Conservation (phyloP, 2,888 invertebrate species). For the Ectemnius cavifrons region DNA sequence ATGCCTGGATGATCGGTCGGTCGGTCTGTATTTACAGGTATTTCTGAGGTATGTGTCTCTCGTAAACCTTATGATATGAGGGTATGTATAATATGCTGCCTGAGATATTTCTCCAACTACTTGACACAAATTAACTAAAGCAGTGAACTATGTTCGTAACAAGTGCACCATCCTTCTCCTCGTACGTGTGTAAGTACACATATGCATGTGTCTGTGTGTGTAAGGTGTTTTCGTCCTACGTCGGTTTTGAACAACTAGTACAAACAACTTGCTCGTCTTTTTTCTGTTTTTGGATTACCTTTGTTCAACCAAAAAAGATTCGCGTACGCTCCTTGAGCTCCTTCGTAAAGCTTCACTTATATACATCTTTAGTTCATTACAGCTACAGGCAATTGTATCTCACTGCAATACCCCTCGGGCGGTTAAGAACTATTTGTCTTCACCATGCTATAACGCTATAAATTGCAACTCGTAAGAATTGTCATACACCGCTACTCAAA, state of each 20-base stretch:
- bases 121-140: conserved; percentile 59
- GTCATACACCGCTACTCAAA: background rate
- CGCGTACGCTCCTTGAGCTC: background rate
- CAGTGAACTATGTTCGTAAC: conserved; percentile 66
- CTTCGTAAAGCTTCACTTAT: conserved; percentile 36
- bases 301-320: conserved; percentile 30
- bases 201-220: conserved; percentile 30
- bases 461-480: background rate
- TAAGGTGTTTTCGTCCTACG: conserved; percentile 30
- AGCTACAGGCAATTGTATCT: conserved; percentile 40
- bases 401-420: conserved; percentile 33
- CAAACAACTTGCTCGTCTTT: conserved; percentile 25
- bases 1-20: conserved; percentile 43
- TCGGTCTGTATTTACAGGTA: conserved; percentile 55
- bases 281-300: conserved; percentile 11
- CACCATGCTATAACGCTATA: background rate
- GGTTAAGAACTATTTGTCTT: conserved; percentile 33
- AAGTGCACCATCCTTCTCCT: conserved; percentile 52
- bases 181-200: conserved; percentile 43
- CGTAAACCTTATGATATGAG: conserved; percentile 63
- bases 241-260: conserved; percentile 33
- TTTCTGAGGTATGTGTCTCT: conserved; percentile 64
- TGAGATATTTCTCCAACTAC: conserved; percentile 54
- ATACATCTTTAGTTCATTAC: conserved; percentile 43
- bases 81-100: conserved; percentile 43